Base-by-base conservation (phyloP, 2,113 vertebrate species). In the Orycteropus afer region DNA sequence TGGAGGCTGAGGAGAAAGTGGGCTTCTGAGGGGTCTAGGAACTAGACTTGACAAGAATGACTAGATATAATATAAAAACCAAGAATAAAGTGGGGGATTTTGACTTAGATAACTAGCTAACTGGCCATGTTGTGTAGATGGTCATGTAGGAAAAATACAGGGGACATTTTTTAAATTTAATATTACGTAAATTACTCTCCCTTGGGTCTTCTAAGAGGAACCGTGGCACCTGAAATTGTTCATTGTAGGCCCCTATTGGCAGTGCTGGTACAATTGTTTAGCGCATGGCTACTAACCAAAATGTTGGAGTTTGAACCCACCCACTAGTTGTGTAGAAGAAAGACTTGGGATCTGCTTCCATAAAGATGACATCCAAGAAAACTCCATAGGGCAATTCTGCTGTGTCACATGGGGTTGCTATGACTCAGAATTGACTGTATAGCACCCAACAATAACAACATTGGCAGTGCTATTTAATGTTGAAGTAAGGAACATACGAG, bases 171-270 rank as follows among this genome's bases (percentile, higher is more conserved):
- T 78, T 20, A 84, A 76, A 25, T 74, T 49, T 1, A 32, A 32
- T 88, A 49, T 94, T 47, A 76, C 42, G 8, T 51, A 73, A 86
- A 77, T 23, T n/a, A 1, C 37, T 10, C 23, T 51, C 8, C 7
- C 14, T 84, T 45, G 6, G 22, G 34, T 89, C 63, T 25, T 53
- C 14, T 7, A 79, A 37, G 51, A 73, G 78, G 20, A 45, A 80
- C 11, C 29, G n/a, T 4, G 1, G 25, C 3, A 15, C 5, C n/a
- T 45, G 7, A 40, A 71, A 7, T 57, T 88, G n/a, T 82, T 83
- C 32, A 42, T 2, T 14, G 4, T 4, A 12, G 51, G 25, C 29
- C 2, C 15, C 20, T 13, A 14, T 0, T 49, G 45, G 13, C 27
- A 55, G 8, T 53, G 51, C 9, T 53, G 55, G 55, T 57, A 57